Percentiles rank a stretch among this genome's conserved stretches.
phyloP scores from a whole-genome alignment of 2,113 vertebrate species.

The Sorex fumeus region DNA sequence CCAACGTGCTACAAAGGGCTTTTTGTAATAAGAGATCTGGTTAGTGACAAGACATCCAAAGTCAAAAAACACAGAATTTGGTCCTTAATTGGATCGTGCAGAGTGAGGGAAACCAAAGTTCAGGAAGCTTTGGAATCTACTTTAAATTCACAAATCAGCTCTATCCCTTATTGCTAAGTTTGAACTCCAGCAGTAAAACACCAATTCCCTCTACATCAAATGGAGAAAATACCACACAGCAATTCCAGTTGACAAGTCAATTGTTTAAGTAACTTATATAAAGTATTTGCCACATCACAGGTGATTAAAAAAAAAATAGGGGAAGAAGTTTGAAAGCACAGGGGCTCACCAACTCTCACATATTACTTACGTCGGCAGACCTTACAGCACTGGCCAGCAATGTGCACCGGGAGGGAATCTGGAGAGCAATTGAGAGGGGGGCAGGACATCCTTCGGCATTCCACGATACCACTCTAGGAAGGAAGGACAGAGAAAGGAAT shows the following conservation, averaged over 20 bases:
- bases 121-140: neutral
- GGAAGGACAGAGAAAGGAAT: conserved; percentile 35
- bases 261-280: neutral
- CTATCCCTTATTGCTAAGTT: neutral
- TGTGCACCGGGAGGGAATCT: conserved; percentile 92
- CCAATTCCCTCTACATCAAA: neutral
- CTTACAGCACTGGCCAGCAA: conserved; percentile 94
- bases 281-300: neutral
- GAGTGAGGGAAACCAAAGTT: neutral
- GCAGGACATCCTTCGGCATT: conserved; percentile 95
- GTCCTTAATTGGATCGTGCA: neutral
- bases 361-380: conserved; percentile 94
- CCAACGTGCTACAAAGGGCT: neutral
- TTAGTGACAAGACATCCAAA: neutral
- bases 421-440: conserved; percentile 93
- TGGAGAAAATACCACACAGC: neutral
- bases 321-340: neutral
- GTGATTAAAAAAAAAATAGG: neutral
- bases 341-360: neutral
- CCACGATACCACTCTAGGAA: conserved; percentile 93
- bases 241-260: neutral
- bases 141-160: neutral
- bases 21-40: conserved; percentile 13
- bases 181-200: neutral
- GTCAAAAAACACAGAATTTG: neutral